Percentiles rank a stretch among this genome's conserved stretches.
Conservation (phyloP, 2,797 vertebrate species). For the Crotalus adamanteus region DNA sequence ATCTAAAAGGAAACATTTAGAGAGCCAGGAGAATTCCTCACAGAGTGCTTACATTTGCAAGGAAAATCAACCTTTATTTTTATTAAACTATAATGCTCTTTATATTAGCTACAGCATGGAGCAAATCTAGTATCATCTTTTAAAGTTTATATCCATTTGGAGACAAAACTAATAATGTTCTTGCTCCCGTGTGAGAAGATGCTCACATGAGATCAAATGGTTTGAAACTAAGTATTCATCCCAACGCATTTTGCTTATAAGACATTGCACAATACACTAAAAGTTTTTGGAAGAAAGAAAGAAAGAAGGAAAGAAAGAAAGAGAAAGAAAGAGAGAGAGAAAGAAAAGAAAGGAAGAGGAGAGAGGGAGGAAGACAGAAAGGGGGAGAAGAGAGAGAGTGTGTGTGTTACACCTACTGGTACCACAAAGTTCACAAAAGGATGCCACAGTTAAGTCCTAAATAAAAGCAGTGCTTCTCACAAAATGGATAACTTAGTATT, state of each 20-base stretch:
- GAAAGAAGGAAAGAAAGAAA: background rate
- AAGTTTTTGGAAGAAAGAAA: background rate
- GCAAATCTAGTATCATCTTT: background rate
- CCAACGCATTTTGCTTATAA: background rate
- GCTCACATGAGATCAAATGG: background rate
- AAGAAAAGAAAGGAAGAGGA: no score
- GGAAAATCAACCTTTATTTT: background rate
- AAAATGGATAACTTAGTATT: background rate
- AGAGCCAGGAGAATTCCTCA: background rate
- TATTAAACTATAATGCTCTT: background rate
- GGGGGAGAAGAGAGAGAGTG: background rate
- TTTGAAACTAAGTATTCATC: background rate
- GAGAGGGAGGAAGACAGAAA: background rate
- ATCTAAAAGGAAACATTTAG: background rate
- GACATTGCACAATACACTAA: background rate
- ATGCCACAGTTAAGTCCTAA: background rate
- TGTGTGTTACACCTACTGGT: rapidly evolving
- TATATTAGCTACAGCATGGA: background rate
- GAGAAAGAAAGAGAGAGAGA: rapidly evolving
- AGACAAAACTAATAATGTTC: background rate
- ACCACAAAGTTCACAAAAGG: background rate
- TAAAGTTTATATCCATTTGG: background rate
- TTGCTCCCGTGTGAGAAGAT: background rate
- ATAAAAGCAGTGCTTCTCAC: background rate
- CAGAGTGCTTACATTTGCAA: background rate